Base-by-base conservation (phyloP, 2,797 vertebrate species). In the Schizopygopsis pylzovi region DNA sequence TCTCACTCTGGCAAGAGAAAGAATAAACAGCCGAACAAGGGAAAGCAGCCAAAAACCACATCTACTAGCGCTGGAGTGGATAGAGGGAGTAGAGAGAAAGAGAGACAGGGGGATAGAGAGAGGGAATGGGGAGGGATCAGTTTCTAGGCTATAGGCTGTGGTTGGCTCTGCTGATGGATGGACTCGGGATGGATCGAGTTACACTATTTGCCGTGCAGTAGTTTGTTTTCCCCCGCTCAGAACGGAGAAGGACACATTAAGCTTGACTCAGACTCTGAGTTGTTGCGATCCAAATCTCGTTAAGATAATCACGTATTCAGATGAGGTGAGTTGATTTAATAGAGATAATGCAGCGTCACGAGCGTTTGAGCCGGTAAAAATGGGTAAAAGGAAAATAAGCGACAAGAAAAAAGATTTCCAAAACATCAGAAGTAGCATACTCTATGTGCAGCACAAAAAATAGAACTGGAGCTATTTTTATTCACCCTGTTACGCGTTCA, bases 131-230 rank as follows among this genome's bases (percentile, higher is more conserved):
- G 90, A 20, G 85, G 91, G 91, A 92, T 93, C 93, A 85, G 88
- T 90, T 93, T 92, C 82, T 94, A 94, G 93, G 95, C 94, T 94
- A 33, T 33, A 91, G 93, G 92, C 89, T 88, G 92, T 67, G 89
- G 87, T 86, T 85, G 91, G 91, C 93, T 91, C 94, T 88, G 92
- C 92, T 91, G 93, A 93, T 88, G 96, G 95, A 96, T 93, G 93
- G 96, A 95, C 94, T 95, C 92, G 93, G 94, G 94, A 95, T 94
- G 96, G 96, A 93, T 97, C 95, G 95, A 93, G 95, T 97, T 97
- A 96, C 97, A 96, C 94, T 96, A 92, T 95, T 96, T 93, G 95
- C 95, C 91, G 93, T 90, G 93, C 93, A 89, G 93, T 95, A 94
- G 94, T 96, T 96, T 96, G 96, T 96, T 96, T 96, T 95, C 94